Evolutionary conservation across 2,888 invertebrate species (phyloP).

Genomic region (Metalampra italica): DNA sequence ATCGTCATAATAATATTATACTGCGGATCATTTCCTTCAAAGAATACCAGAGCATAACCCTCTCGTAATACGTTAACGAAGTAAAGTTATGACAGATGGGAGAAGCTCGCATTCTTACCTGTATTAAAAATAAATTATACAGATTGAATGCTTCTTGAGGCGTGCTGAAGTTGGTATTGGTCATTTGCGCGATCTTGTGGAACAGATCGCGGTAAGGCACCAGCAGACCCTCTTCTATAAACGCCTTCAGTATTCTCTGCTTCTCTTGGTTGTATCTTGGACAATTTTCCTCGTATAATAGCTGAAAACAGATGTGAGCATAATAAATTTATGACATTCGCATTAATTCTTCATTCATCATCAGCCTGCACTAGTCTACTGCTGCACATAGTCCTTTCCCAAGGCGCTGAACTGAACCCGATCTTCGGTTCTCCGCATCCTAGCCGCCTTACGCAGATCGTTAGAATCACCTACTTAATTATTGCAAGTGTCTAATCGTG

Average conservation of each 20-base stretch:
- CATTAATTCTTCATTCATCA: neutral
- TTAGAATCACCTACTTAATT: too few relatives aligned
- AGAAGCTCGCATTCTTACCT: slow-evolving; percentile 35
- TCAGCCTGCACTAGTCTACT: too few relatives aligned
- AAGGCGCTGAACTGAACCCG: too few relatives aligned
- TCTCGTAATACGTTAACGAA: too few relatives aligned
- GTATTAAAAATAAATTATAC: slow-evolving; percentile 68
- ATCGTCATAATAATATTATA: too few relatives aligned
- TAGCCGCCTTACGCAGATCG: too few relatives aligned
- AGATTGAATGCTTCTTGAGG: slow-evolving; percentile 67
- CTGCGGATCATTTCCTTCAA: too few relatives aligned
- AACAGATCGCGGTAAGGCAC: slow-evolving; percentile 63
- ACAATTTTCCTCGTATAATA: slow-evolving; percentile 69
- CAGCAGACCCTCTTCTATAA: slow-evolving; percentile 59
- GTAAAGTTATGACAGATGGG: too few relatives aligned
- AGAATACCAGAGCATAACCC: too few relatives aligned
- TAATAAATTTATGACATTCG: neutral
- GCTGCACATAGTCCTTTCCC: too few relatives aligned
- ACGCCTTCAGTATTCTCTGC: slow-evolving; percentile 57
- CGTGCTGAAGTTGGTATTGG: slow-evolving; percentile 68
- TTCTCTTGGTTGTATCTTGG: slow-evolving; percentile 67
- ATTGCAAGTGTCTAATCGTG: too few relatives aligned
- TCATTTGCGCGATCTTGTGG: slow-evolving; percentile 65
- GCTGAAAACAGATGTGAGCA: slow-evolving; percentile 34
- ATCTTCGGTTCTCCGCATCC: too few relatives aligned